phyloP scores from a whole-genome alignment of 2,888 invertebrate genomes.

The Pharmacophagus antenor region DNA sequence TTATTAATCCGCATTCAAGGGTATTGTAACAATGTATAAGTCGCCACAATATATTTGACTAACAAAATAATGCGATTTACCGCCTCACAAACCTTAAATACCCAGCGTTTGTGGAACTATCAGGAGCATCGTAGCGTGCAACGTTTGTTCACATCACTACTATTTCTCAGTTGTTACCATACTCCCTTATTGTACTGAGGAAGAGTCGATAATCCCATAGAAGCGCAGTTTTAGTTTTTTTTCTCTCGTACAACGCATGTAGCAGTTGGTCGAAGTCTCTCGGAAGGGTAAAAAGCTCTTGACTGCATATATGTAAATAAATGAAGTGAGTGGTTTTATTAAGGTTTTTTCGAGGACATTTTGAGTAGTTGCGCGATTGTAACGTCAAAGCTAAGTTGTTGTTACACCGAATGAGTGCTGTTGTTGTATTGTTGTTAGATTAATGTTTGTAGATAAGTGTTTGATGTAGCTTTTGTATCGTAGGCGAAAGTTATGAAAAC shows the following conservation, averaged over 20 bases:
- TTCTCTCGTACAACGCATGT: slow-evolving; percentile 21
- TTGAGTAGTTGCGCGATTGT: slow-evolving; percentile 33
- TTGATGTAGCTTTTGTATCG: slow-evolving; percentile 31
- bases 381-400: slow-evolving; percentile 34
- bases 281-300: slow-evolving; percentile 34
- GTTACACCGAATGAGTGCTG: slow-evolving; percentile 31
- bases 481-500: slow-evolving; percentile 8
- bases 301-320: slow-evolving; percentile 36
- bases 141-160: slow-evolving; percentile 25
- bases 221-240: neutral
- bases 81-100: slow-evolving; percentile 43
- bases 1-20: slow-evolving; percentile 8
- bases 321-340: slow-evolving; percentile 33
- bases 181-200: slow-evolving; percentile 23
- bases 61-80: slow-evolving; percentile 63
- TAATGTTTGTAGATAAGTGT: slow-evolving; percentile 31
- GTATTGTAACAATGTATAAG: slow-evolving; percentile 30
- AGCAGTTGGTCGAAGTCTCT: slow-evolving; percentile 27
- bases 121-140: slow-evolving; percentile 36
- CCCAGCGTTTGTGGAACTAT: slow-evolving; percentile 38
- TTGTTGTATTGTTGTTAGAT: slow-evolving; percentile 34
- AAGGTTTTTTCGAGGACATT: slow-evolving; percentile 31
- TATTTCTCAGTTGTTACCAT: slow-evolving; percentile 31
- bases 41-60: slow-evolving; percentile 43
- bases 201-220: slow-evolving; percentile 22